These are phyloP conservation scores for Euleptes europaea DNA, from an alignment of 2,113 vertebrate genomes.

Conservation along the genomic window DNA sequence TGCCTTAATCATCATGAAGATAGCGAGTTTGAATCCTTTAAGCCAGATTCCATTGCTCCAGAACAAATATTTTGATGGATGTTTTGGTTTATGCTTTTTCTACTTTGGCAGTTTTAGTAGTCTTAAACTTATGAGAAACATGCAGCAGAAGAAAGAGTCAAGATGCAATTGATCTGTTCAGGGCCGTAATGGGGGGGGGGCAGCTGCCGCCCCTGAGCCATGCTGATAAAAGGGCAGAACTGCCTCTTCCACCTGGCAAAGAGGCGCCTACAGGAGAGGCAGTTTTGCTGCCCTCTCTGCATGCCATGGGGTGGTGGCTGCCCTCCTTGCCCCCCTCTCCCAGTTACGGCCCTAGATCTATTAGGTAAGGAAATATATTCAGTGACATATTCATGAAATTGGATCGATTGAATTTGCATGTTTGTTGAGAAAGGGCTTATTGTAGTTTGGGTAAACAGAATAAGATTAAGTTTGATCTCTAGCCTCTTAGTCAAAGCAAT, in stretches of 20 bases:
- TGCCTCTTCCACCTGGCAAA: no score
- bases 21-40: not conserved
- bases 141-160: not conserved
- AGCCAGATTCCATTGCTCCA: not conserved
- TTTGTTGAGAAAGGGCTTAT: constrained; percentile 26
- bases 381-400: not conserved
- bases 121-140: not conserved
- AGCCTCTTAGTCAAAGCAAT: not conserved
- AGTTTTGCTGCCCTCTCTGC: no score
- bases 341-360: no score
- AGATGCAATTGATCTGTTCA: no score
- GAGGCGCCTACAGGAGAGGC: no score
- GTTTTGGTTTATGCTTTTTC: not conserved
- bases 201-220: no score
- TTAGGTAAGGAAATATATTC: not conserved
- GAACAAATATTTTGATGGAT: constrained; percentile 1
- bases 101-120: not conserved
- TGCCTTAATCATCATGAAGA: not conserved
- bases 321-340: no score
- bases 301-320: no score
- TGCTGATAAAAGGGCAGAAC: no score
- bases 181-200: no score
- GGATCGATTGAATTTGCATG: not conserved
- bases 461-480: constrained; percentile 20
- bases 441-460: not conserved